Conservation (phyloP, 2,113 vertebrate genomes). For the Calyptommatus sinebrachiatus region DNA sequence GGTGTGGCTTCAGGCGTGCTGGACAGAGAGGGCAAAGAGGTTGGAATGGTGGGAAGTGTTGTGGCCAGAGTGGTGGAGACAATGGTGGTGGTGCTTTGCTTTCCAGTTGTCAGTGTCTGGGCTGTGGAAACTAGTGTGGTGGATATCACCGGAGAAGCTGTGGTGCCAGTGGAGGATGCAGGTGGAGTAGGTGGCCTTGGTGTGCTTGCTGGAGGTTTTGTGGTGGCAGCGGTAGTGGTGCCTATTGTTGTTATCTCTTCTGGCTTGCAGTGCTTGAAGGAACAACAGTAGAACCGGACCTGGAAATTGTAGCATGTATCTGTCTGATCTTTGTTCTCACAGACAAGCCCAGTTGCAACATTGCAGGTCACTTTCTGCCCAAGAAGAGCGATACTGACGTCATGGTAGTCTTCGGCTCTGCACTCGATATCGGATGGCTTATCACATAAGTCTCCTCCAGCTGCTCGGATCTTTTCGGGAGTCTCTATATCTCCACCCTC, state of each 20-base stretch:
- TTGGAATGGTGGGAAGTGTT: neutral
- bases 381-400: conserved; percentile 2
- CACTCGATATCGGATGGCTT: conserved; percentile 53
- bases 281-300: conserved; percentile 44
- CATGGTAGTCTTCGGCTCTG: conserved; percentile 44
- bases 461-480: conserved; percentile 2
- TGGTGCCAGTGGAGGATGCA: neutral
- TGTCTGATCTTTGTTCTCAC: conserved; percentile 57
- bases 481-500: conserved; percentile 45
- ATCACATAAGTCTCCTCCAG: neutral
- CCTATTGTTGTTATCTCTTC: accelerated
- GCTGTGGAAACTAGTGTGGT: neutral
- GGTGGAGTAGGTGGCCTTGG: accelerated
- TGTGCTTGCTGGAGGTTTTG: neutral
- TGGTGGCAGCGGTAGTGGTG: accelerated
- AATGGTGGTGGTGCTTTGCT: neutral
- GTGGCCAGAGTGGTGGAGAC: neutral
- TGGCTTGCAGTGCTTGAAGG: accelerated
- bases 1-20: neutral
- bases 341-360: conserved; percentile 39
- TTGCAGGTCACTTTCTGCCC: conserved; percentile 54
- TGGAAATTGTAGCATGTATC: conserved; percentile 61
- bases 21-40: accelerated
- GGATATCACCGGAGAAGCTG: neutral
- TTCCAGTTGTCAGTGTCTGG: neutral